Evolutionary conservation across 2,888 invertebrate species (phyloP).

Genomic region (Diaperis boleti): DNA sequence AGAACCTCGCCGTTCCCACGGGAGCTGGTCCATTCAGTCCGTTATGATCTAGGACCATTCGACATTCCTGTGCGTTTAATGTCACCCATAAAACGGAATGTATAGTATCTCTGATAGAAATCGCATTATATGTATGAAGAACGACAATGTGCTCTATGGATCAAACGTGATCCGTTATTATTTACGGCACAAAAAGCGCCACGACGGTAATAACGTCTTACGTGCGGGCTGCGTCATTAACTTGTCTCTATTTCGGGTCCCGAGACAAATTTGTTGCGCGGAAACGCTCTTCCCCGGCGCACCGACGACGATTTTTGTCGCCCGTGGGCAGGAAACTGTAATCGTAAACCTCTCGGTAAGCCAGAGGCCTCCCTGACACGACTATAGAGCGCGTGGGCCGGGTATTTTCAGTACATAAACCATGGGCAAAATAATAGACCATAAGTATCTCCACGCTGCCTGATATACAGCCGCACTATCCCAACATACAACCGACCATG

Average conservation of each 20-base stretch:
- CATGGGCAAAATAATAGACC: conserved; percentile 58
- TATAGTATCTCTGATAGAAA: conserved; percentile 42
- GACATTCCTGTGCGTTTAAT: conserved; percentile 39
- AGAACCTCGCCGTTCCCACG: conserved; percentile 36
- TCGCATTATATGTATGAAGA: conserved; percentile 47
- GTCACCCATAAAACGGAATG: conserved; percentile 35
- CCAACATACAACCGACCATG: too few relatives aligned
- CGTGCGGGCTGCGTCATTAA: too few relatives aligned
- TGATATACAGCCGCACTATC: too few relatives aligned
- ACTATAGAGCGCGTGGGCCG: conserved; percentile 57
- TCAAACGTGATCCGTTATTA: conserved; percentile 48
- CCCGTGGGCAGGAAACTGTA: conserved; percentile 17
- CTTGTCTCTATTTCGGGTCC: too few relatives aligned
- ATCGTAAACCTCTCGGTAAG: conserved; percentile 46
- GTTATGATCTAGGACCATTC: conserved; percentile 30
- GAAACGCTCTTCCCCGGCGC: too few relatives aligned
- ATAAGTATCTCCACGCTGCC: conserved; percentile 55
- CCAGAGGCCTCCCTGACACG: conserved; percentile 49
- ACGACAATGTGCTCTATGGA: conserved; percentile 46
- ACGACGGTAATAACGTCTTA: too few relatives aligned
- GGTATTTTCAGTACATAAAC: conserved; percentile 57
- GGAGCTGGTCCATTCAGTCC: conserved; percentile 29
- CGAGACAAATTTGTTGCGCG: too few relatives aligned
- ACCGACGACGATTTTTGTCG: conserved; percentile 25
- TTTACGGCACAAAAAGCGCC: conserved; percentile 26